Evolutionary conservation across 2,797 vertebrate genomes (phyloP).

Genomic region (Urosaurus nigricauda): DNA sequence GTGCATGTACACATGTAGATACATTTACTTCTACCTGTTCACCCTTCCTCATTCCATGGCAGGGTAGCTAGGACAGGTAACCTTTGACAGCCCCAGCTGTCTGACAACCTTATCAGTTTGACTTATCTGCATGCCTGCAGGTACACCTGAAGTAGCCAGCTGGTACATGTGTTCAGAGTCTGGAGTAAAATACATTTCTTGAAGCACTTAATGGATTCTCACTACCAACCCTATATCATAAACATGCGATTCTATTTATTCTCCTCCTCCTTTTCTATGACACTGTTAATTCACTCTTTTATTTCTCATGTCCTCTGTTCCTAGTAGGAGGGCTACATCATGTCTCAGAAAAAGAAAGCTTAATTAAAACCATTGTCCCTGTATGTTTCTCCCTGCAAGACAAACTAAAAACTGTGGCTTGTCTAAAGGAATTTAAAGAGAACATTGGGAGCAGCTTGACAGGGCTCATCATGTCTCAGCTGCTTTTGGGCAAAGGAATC

Average conservation of each 20-base stretch:
- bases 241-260: conserved; percentile 31
- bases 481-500: background rate
- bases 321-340: conserved; percentile 46
- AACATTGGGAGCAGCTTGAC: background rate
- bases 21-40: too few species aligned
- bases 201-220: conserved; percentile 13
- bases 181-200: conserved; percentile 9
- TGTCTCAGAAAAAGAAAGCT: conserved; percentile 29
- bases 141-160: too few species aligned
- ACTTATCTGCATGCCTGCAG: too few species aligned
- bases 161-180: too few species aligned
- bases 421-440: conserved; percentile 15
- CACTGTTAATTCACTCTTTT: conserved; percentile 31
- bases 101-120: too few species aligned
- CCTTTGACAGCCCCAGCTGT: too few species aligned
- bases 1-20: too few species aligned
- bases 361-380: conserved; percentile 49
- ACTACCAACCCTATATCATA: background rate
- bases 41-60: too few species aligned
- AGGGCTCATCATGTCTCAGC: background rate
- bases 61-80: too few species aligned
- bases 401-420: conserved; percentile 16
- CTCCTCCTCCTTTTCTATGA: conserved; percentile 7
- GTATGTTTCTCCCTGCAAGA: conserved; percentile 6
- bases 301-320: conserved; percentile 36